These are phyloP conservation scores for Saccostrea echinata DNA, from an alignment of 1,140 invertebrate genomes.

Conservation along the genomic window DNA sequence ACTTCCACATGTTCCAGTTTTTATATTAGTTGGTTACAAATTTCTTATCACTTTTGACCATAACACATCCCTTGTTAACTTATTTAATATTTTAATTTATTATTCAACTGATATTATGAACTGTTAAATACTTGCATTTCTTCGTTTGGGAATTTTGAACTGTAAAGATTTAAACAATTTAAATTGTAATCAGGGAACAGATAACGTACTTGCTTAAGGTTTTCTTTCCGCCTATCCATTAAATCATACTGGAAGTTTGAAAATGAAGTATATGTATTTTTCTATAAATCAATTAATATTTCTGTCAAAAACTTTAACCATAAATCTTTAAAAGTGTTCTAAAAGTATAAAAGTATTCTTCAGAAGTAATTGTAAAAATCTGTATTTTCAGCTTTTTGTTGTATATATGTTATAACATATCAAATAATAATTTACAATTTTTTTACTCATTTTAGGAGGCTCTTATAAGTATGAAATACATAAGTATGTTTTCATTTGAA, in stretches of 20 bases:
- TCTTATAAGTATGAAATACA: too few species aligned
- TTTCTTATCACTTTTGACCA: too few species aligned
- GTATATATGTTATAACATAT: too few species aligned
- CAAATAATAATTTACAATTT: too few species aligned
- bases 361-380: too few species aligned
- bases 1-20: not conserved
- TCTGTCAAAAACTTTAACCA: too few species aligned
- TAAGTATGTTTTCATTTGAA: not conserved
- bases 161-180: not conserved
- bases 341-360: too few species aligned
- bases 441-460: too few species aligned
- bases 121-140: conserved; percentile 3
- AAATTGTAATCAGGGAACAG: not conserved
- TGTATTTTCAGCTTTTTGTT: too few species aligned
- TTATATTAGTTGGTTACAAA: not conserved
- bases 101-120: not conserved
- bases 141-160: not conserved
- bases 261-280: not conserved
- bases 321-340: too few species aligned
- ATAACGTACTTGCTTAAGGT: conserved; percentile 24
- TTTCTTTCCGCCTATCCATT: conserved; percentile 26
- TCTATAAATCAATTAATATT: too few species aligned
- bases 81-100: not conserved
- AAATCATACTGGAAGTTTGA: not conserved
- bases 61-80: not conserved